phyloP scores from a whole-genome alignment of 2,888 invertebrate species.

The Dorcus hopei region DNA sequence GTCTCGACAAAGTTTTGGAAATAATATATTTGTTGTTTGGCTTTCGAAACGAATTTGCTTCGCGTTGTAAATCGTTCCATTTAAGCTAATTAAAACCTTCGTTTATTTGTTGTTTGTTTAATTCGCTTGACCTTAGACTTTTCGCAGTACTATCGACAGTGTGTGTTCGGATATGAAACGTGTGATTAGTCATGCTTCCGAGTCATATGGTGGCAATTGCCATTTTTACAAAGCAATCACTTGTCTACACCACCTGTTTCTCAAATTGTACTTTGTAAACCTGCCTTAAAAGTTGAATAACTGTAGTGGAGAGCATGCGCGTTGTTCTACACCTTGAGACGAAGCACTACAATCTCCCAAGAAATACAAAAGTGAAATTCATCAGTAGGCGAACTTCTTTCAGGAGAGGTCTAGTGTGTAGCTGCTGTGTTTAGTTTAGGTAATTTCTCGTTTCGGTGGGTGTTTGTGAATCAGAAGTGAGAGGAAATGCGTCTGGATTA shows the following conservation, averaged over 20 bases:
- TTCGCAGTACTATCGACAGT: no score
- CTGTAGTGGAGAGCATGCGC: slow-evolving; percentile 41
- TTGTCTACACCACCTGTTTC: slow-evolving; percentile 31
- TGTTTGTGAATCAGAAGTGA: neutral
- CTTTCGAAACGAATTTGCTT: no score
- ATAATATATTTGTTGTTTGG: no score
- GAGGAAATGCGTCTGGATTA: no score
- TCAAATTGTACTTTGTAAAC: slow-evolving; percentile 40
- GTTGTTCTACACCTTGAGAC: slow-evolving; percentile 41
- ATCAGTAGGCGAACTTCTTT: slow-evolving; percentile 1
- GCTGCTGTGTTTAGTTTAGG: neutral
- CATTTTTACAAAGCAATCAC: slow-evolving; percentile 6
- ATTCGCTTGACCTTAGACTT: no score
- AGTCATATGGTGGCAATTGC: neutral
- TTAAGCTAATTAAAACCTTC: no score
- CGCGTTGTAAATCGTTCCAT: no score
- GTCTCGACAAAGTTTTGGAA: no score
- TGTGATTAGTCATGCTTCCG: neutral
- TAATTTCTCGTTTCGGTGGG: neutral
- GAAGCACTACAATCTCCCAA: slow-evolving; percentile 37
- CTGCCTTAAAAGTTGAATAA: slow-evolving; percentile 44
- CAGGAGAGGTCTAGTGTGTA: neutral
- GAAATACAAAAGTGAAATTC: slow-evolving; percentile 40
- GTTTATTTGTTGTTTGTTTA: no score
- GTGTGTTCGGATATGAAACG: neutral